Evolutionary conservation across 2,888 invertebrate species (phyloP).

Genomic region (Serrognathus titanus): DNA sequence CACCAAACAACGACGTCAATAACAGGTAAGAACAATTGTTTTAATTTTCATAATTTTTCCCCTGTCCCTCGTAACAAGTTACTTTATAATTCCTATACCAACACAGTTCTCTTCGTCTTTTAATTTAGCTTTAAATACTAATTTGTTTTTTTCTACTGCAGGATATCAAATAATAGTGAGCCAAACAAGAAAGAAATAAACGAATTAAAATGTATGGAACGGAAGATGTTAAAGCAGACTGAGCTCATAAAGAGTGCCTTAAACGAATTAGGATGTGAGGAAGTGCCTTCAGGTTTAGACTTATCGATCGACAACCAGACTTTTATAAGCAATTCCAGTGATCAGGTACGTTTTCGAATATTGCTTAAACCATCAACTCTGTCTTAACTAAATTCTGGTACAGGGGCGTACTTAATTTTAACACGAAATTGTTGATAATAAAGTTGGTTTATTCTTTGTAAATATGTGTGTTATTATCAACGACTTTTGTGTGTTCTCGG

Average conservation of each 20-base stretch:
- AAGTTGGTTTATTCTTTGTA: too few relatives aligned
- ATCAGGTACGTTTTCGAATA: slow-evolving; percentile 54
- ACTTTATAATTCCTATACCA: not conserved
- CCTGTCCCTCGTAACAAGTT: not conserved
- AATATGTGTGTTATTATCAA: too few relatives aligned
- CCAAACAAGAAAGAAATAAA: slow-evolving; percentile 64
- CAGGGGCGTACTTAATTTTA: too few relatives aligned
- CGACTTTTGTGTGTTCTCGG: too few relatives aligned
- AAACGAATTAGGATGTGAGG: slow-evolving; percentile 83
- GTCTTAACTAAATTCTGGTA: too few relatives aligned
- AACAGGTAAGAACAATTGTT: slow-evolving; percentile 34
- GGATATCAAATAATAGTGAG: slow-evolving; percentile 29
- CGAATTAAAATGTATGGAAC: slow-evolving; percentile 78
- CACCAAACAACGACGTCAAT: slow-evolving; percentile 36
- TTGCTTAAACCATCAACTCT: too few relatives aligned
- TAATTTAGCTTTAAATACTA: too few relatives aligned
- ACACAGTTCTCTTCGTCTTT: too few relatives aligned
- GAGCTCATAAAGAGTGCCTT: slow-evolving; percentile 83
- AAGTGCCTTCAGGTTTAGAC: slow-evolving; percentile 82
- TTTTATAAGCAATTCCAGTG: slow-evolving; percentile 63
- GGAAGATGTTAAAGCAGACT: slow-evolving; percentile 76
- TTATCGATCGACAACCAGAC: slow-evolving; percentile 58
- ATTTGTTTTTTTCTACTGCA: not conserved
- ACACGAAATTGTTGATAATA: too few relatives aligned
- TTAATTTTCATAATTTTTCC: not conserved